Percentiles rank a stretch among this genome's conserved stretches.
Evolutionary conservation across 2,113 vertebrate genomes (phyloP).

Genomic region (Syngnathus floridae): DNA sequence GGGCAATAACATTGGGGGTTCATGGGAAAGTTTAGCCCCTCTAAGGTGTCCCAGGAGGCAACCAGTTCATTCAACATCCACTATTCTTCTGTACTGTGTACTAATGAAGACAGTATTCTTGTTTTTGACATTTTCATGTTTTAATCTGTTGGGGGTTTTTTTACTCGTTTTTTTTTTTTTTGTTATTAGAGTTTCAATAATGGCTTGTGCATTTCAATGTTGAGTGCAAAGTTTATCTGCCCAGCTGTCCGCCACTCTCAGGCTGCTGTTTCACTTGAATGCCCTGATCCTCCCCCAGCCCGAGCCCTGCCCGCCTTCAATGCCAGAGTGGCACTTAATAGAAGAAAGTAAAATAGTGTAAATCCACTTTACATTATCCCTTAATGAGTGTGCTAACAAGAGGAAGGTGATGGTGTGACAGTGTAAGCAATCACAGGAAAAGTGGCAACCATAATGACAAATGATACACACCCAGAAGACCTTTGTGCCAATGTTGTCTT

Average conservation of each 20-base stretch:
- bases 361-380: neutral
- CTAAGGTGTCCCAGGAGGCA: too few relatives aligned
- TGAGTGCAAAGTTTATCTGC: neutral
- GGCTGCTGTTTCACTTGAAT: neutral
- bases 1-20: too few relatives aligned
- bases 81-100: too few relatives aligned
- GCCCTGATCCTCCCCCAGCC: neutral
- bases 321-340: neutral
- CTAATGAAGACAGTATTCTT: neutral
- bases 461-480: neutral
- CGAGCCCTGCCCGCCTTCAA: too few relatives aligned
- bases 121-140: too few relatives aligned
- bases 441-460: neutral
- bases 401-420: neutral
- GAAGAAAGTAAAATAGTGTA: constrained; percentile 2
- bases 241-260: neutral
- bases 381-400: neutral
- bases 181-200: neutral
- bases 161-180: neutral
- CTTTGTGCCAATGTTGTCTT: neutral
- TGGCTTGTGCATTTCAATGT: neutral
- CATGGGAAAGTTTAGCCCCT: too few relatives aligned
- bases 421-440: neutral
- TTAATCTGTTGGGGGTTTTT: neutral
- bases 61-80: neutral